Evolutionary conservation across 2,888 invertebrate species (phyloP), one percentile per base, ranked within the genome.

Genomic region (Thysanoteuthis rhombus): DNA sequence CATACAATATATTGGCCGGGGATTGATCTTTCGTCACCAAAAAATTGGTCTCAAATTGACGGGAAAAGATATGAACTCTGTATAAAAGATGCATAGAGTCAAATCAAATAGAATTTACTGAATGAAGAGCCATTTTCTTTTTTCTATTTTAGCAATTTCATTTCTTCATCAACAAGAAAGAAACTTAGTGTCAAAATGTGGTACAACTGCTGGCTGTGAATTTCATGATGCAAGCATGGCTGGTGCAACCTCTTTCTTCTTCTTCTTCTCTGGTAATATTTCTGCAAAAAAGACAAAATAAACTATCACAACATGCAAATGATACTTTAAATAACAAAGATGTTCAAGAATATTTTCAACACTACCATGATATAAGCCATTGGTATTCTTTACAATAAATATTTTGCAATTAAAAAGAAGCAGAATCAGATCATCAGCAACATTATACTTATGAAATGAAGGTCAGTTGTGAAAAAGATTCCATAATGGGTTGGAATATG

Each of bases 201-300:
- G 42, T 12, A 42, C 42, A 6, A 42, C 25, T 1, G 25, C 25
- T 25, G 25, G 22, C 16, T 25, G 90, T 19, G 16, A 38, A 92
- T 40, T 45, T 92, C 92, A 92, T 32, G 92, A 92, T 40, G 92
- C 92, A 40, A 92, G n/a, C 92, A 92, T 92, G 19, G 40, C 92
- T 45, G 92, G 92, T 40, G 32, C 92, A 45, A 32, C 92, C 45
- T 40, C 40, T n/a, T 36, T 75, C 3, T 40, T 92, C 22, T 39
- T 38, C 39, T 92, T 40, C 32, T 40, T 92, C 45, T 92, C 92
- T n/a, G 45, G n/a, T n/a, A 6, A 32, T 92, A 45, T 40, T 45
- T 92, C 92, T 92, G n/a, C 25, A n/a, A 92, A 92, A 42, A 92
- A 92, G 19, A 42, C n/a, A n/a, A n/a, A n/a, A n/a, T n/a, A n/a